These are phyloP conservation scores for Hippoglossus hippoglossus DNA, from an alignment of 2,797 vertebrate genomes.

Conservation along the genomic window DNA sequence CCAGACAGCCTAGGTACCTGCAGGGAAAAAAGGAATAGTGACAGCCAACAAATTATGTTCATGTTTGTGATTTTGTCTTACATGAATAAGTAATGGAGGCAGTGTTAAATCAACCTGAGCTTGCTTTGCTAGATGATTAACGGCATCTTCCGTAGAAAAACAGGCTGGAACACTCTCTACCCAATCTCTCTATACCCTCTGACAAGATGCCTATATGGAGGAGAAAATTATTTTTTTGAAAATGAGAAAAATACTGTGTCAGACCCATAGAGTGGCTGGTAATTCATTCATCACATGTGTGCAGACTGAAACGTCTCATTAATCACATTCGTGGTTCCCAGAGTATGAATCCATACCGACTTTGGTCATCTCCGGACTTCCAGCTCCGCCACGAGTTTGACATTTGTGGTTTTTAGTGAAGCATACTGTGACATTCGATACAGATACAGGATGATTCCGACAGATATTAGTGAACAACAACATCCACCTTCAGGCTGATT, in stretches of 20 bases:
- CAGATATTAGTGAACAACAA: neutral
- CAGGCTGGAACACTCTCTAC: constrained; percentile 13
- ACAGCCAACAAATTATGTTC: constrained; percentile 49
- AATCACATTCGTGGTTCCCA: neutral
- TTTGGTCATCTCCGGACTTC: neutral
- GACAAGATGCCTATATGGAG: neutral
- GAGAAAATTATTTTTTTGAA: neutral
- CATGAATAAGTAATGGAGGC: constrained; percentile 61
- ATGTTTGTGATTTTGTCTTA: constrained; percentile 45
- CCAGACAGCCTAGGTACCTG: constrained; percentile 31
- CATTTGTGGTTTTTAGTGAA: neutral
- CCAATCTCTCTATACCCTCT: constrained; percentile 1
- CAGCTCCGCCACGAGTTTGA: neutral
- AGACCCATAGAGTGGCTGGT: neutral
- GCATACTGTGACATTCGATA: neutral
- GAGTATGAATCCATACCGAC: neutral
- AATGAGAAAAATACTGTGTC: neutral
- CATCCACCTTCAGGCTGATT: too few species aligned
- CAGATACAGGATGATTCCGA: neutral
- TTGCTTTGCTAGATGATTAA: constrained; percentile 63
- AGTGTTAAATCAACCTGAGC: constrained; percentile 50
- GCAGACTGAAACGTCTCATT: neutral
- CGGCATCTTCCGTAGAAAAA: constrained; percentile 31
- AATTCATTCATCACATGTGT: neutral
- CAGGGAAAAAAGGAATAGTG: constrained; percentile 26